Evolutionary conservation across 2,888 invertebrate genomes (phyloP).

Genomic region (Latrodectus elegans): DNA sequence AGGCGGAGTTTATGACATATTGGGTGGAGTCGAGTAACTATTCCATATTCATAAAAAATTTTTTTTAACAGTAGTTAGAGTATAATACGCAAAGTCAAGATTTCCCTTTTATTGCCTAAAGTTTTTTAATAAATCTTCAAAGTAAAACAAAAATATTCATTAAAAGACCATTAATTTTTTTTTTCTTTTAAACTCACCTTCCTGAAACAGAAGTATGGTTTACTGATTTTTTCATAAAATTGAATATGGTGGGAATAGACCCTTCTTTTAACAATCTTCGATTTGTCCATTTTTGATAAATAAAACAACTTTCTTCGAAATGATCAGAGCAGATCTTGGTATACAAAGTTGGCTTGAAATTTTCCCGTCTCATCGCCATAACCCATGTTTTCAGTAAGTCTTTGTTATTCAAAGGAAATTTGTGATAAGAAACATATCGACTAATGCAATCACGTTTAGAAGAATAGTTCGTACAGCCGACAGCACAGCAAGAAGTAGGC

Average conservation of each 20-base stretch:
- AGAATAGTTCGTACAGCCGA: background rate
- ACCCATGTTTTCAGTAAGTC: background rate
- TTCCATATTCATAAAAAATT: too few species aligned
- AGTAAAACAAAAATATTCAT: too few species aligned
- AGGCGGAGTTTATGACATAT: too few species aligned
- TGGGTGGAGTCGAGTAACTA: too few species aligned
- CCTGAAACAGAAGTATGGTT: background rate
- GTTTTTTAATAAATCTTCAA: too few species aligned
- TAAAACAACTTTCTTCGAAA: background rate
- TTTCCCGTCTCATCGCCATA: background rate
- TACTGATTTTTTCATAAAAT: background rate
- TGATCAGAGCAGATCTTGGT: constrained; percentile 4
- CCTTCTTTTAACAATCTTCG: background rate
- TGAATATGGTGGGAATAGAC: background rate
- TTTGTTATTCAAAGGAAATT: background rate
- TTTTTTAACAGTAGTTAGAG: too few species aligned
- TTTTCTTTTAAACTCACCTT: too few species aligned
- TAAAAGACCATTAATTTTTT: too few species aligned
- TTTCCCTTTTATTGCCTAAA: too few species aligned
- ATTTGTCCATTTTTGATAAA: background rate
- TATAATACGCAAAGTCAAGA: too few species aligned
- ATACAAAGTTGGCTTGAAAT: background rate
- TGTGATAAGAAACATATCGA: background rate
- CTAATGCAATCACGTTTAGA: background rate
- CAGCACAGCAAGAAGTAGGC: background rate